Percentiles rank a stretch among this genome's conserved stretches.
These are phyloP conservation scores for Chelonus formosanus DNA, from an alignment of 2,888 invertebrate genomes.

Conservation along the genomic window DNA sequence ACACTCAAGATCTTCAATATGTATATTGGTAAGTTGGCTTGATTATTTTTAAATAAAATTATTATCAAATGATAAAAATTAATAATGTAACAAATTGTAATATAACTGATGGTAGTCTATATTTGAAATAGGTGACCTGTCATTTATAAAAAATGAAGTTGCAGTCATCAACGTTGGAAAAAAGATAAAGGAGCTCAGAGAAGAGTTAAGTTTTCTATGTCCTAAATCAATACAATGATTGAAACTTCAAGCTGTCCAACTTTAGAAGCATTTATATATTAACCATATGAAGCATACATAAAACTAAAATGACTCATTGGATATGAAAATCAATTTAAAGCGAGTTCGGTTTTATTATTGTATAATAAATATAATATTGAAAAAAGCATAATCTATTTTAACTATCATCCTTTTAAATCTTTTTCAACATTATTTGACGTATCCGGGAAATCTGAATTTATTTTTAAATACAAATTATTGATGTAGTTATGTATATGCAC, in stretches of 20 bases:
- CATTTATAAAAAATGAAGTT: slow-evolving; percentile 28
- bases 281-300: slow-evolving; percentile 1
- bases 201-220: too few species aligned
- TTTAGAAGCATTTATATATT: slow-evolving; percentile 9
- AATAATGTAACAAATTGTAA: not conserved
- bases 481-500: too few species aligned
- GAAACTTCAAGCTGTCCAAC: slow-evolving; percentile 5
- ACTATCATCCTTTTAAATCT: too few species aligned
- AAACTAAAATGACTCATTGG: slow-evolving; percentile 1
- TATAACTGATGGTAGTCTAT: not conserved
- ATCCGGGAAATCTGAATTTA: too few species aligned
- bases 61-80: slow-evolving; percentile 5
- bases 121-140: slow-evolving; percentile 33
- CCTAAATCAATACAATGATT: slow-evolving; percentile 1
- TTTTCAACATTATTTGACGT: too few species aligned
- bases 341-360: not conserved
- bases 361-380: not conserved
- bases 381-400: not conserved
- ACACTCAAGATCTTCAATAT: too few species aligned
- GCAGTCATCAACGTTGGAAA: slow-evolving; percentile 20
- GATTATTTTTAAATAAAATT: not conserved
- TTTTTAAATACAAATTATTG: too few species aligned
- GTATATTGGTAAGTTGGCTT: too few species aligned
- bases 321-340: slow-evolving; percentile 2
- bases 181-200: not conserved